Conservation (phyloP, 2,113 vertebrate species). For the Eubucco bourcierii region DNA sequence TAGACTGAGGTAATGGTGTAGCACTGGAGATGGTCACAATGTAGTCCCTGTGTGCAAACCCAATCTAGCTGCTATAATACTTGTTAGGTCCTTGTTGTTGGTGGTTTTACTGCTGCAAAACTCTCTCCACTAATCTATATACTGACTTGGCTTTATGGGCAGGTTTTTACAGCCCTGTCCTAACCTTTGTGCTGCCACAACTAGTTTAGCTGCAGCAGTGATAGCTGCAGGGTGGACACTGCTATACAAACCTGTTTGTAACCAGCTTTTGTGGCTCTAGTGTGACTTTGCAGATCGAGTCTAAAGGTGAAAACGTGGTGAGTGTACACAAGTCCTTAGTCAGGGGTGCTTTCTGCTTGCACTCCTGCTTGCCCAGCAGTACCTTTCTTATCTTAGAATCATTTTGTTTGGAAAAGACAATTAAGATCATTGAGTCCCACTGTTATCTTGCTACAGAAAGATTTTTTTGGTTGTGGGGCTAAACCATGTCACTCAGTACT, state of each 20-base stretch:
- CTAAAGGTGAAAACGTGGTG: neutral
- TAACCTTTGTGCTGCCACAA: neutral
- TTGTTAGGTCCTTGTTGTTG: neutral
- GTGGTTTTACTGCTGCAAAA: neutral
- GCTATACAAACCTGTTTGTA: neutral
- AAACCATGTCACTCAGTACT: too few relatives aligned
- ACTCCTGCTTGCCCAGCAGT: neutral
- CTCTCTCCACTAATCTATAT: neutral
- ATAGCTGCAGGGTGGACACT: neutral
- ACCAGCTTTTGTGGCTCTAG: neutral
- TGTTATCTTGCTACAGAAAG: too few relatives aligned
- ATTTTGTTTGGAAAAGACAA: too few relatives aligned
- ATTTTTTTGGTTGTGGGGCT: too few relatives aligned
- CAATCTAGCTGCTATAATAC: neutral
- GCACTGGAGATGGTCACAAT: neutral
- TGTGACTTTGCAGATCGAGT: neutral
- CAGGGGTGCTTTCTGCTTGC: neutral
- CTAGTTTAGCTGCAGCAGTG: neutral
- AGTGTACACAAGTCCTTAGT: neutral
- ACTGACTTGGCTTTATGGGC: neutral
- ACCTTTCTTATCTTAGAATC: neutral
- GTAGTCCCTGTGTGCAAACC: neutral
- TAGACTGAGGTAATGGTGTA: fast-evolving
- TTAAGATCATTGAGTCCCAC: too few relatives aligned
- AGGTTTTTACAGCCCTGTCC: neutral